These are phyloP conservation scores for Varanus salvator DNA, from an alignment of 2,113 vertebrate species.

Conservation along the genomic window DNA sequence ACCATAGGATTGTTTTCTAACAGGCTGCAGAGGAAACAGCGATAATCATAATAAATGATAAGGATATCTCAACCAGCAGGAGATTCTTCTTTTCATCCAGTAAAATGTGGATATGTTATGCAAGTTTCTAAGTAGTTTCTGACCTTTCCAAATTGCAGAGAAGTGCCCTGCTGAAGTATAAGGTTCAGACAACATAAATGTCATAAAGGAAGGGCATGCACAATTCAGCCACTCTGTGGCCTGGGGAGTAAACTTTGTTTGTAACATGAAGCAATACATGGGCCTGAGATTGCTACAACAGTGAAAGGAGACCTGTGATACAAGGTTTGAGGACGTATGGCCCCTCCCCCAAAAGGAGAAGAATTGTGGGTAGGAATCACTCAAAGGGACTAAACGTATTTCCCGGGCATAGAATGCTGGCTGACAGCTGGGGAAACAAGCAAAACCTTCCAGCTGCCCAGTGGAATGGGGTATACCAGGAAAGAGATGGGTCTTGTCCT, in stretches of 20 bases:
- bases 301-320: neutral
- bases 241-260: neutral
- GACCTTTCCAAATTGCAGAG: slow-evolving; percentile 10
- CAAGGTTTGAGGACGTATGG: neutral
- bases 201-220: slow-evolving; percentile 9
- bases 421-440: no score
- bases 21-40: neutral
- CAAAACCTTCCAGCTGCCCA: no score
- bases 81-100: neutral
- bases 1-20: neutral
- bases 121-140: neutral
- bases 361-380: no score
- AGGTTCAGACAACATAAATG: slow-evolving; percentile 15
- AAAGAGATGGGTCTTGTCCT: neutral
- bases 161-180: neutral
- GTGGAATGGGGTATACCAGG: no score
- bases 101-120: neutral
- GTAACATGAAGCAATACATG: neutral
- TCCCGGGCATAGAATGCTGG: no score
- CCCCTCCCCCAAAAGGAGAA: no score
- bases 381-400: no score
- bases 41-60: neutral
- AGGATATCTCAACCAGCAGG: neutral
- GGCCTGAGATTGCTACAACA: neutral
- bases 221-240: neutral